These are phyloP conservation scores for Galaxea fascicularis DNA, from an alignment of 92 coral and sea anemone genomes.

Conservation along the genomic window DNA sequence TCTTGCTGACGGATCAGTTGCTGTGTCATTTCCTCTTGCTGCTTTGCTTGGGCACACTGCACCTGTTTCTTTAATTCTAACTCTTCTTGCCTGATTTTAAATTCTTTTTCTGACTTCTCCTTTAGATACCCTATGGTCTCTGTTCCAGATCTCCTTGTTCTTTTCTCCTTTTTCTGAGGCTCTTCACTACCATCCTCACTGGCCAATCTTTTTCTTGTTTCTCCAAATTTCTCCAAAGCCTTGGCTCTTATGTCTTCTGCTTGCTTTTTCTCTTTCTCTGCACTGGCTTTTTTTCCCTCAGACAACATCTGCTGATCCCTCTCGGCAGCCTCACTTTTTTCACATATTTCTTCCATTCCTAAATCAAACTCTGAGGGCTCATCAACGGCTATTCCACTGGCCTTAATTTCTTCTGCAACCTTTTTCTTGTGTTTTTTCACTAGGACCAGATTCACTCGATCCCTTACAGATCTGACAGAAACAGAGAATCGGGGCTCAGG, in stretches of 20 bases:
- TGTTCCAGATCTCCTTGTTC: slow-evolving; percentile 49
- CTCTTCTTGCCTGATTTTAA: slow-evolving; percentile 53
- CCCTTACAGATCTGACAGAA: slow-evolving; percentile 40
- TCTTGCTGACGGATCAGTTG: slow-evolving; percentile 58
- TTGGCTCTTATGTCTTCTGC: slow-evolving; percentile 53
- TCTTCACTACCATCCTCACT: slow-evolving; percentile 42
- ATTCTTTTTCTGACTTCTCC: slow-evolving; percentile 45
- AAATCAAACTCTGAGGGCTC: slow-evolving; percentile 42
- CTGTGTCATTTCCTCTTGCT: slow-evolving; percentile 52
- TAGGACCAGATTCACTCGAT: slow-evolving; percentile 9
- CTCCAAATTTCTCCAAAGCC: slow-evolving; percentile 56
- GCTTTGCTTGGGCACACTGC: slow-evolving; percentile 45
- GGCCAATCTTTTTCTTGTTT: slow-evolving; percentile 31
- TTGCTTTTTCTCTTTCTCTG: slow-evolving; percentile 56
- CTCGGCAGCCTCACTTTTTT: slow-evolving; percentile 22
- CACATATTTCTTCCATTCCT: slow-evolving; percentile 35
- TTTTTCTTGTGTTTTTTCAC: slow-evolving; percentile 47
- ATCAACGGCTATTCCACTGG: slow-evolving; percentile 48
- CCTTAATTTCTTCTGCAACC: slow-evolving; percentile 53
- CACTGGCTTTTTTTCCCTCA: slow-evolving; percentile 41
- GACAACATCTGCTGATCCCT: slow-evolving; percentile 40
- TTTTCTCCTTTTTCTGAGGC: slow-evolving; percentile 23
- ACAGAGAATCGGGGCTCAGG: slow-evolving; percentile 43
- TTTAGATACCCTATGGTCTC: slow-evolving; percentile 53
- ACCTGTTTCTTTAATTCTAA: slow-evolving; percentile 38